phyloP scores from a whole-genome alignment of 1,140 invertebrate species.

The Pseudomyrmex sp. region DNA sequence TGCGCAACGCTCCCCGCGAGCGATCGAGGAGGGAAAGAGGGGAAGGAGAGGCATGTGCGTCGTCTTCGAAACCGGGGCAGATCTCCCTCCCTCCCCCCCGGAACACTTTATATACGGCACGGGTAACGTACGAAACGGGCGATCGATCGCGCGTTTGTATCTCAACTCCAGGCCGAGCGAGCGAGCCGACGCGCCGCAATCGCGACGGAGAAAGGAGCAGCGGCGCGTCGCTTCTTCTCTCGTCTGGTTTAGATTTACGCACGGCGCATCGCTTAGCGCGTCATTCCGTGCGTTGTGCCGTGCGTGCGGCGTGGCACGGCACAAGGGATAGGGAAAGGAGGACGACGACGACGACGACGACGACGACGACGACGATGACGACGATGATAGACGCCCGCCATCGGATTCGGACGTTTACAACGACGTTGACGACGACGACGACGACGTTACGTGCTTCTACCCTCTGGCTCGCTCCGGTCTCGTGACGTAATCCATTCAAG shows the following conservation, averaged over 20 bases:
- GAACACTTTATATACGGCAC: slow-evolving; percentile 20
- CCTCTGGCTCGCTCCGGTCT: slow-evolving; percentile 65
- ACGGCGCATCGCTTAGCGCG: not conserved
- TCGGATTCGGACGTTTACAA: slow-evolving; percentile 26
- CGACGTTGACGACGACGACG: not conserved
- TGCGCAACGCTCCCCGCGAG: too few species aligned
- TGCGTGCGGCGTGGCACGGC: slow-evolving; percentile 18
- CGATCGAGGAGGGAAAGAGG: slow-evolving; percentile 34
- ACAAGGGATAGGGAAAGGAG: not conserved
- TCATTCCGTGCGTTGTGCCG: not conserved
- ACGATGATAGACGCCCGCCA: slow-evolving; percentile 1
- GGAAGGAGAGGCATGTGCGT: slow-evolving; percentile 2
- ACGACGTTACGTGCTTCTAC: slow-evolving; percentile 49
- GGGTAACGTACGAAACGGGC: slow-evolving; percentile 34
- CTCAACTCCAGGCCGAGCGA: not conserved
- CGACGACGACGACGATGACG: too few species aligned
- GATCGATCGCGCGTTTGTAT: slow-evolving; percentile 37
- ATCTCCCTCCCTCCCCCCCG: not conserved
- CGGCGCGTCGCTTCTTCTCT: not conserved
- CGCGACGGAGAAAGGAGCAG: slow-evolving; percentile 29
- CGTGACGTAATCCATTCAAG: slow-evolving; percentile 81
- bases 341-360: too few species aligned
- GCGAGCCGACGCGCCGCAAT: not conserved
- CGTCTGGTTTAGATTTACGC: not conserved
- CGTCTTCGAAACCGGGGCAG: not conserved